A percentile compares a stretch with the other conserved stretches of the same genome.
Conservation (phyloP, 2,888 invertebrate species). For the Lymantria dispar region DNA sequence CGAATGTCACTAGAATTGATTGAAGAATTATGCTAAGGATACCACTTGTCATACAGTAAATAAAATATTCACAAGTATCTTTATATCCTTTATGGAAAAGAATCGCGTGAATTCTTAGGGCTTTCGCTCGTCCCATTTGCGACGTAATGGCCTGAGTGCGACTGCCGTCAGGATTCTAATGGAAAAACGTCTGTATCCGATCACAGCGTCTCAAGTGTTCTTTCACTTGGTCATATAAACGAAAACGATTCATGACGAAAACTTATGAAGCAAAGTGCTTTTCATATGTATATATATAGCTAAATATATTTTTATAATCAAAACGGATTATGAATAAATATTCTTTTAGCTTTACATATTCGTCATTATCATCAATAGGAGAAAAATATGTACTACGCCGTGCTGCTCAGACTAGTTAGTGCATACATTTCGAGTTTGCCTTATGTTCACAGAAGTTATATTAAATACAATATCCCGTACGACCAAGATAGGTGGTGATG, state of each 20-base stretch:
- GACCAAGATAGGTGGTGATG: no score
- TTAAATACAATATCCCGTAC: no score
- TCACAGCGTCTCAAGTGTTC: conserved; percentile 45
- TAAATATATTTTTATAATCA: no score
- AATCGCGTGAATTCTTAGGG: conserved; percentile 46
- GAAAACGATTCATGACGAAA: conserved; percentile 12
- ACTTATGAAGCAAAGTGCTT: conserved; percentile 9
- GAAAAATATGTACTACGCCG: no score
- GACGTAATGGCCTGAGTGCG: conserved; percentile 56
- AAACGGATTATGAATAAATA: no score
- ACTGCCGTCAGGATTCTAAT: conserved; percentile 52
- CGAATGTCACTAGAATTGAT: conserved; percentile 53
- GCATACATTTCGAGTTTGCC: no score
- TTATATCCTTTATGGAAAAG: conserved; percentile 39
- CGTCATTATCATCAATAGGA: no score
- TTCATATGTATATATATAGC: no score
- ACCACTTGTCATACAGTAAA: conserved; percentile 41
- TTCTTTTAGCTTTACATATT: no score
- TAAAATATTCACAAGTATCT: conserved; percentile 29
- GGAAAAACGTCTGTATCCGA: conserved; percentile 56
- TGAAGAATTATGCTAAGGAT: conserved; percentile 52
- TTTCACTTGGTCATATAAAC: conserved; percentile 32
- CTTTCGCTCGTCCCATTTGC: conserved; percentile 56
- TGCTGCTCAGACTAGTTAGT: no score
- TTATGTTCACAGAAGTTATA: no score